Evolutionary conservation across 2,888 invertebrate genomes (phyloP), one percentile per base, ranked within the genome.

Genomic region (Macaria notata): DNA sequence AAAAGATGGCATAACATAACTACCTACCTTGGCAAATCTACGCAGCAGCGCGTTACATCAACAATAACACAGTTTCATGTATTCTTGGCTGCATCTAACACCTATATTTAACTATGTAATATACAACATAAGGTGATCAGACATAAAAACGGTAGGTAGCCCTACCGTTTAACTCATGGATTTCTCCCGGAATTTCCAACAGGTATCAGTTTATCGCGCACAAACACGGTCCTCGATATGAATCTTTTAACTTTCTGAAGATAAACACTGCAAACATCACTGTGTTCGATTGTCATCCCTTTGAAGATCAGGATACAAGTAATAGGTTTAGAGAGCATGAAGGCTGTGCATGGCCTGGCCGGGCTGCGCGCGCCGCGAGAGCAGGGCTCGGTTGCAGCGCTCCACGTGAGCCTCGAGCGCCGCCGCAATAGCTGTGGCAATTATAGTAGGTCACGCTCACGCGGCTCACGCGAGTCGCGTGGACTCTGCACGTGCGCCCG

Each of bases 361-460:
- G 9, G 31, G 43, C 29, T n/a, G 36, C n/a, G 50, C 36, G 36
- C 9, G 8, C 1, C 8, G 41, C n/a, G 9, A n/a, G 9, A 41
- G 50, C 29, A 6, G 36, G 36, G 29, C 3, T 38, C 3, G 29
- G 41, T 41, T 3, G 41, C 4, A 41, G 8, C 4, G n/a, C 29
- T 64, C 79, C 76, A 84, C 84, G 85, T 84, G 83, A 82, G 66
- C 63, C 60, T 54, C 61, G 69, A 68, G 70, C 71, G 69, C 62
- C 66, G 56, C 68, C 65, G 67, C 73, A 73, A 73, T 73, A n/a
- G n/a, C n/a, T n/a, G n/a, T n/a, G n/a, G n/a, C n/a, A n/a, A n/a
- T n/a, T n/a, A n/a, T n/a, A 78, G 78, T 75, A 77, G 81, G 86
- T 82, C 84, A 81, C 81, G 83, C 75, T 82, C 79, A 77, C 78